Evolutionary conservation across 2,888 invertebrate species (phyloP).

Genomic region (Napeogenes inachia): DNA sequence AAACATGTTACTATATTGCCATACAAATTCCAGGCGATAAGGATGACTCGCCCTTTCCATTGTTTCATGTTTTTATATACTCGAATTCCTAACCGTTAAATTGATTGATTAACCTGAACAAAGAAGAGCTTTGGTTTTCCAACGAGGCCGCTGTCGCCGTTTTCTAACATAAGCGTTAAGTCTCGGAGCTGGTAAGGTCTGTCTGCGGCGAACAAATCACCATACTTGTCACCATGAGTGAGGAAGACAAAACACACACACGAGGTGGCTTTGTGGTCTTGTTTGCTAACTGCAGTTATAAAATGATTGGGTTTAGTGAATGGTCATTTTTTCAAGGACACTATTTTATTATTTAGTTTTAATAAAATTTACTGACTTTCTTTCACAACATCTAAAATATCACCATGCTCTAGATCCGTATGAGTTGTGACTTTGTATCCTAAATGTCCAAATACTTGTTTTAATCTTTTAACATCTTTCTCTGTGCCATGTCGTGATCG

Average conservation of each 20-base stretch:
- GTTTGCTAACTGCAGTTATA: constrained; percentile 42
- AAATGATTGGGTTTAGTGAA: not conserved
- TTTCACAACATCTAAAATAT: constrained; percentile 40
- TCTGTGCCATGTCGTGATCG: constrained; percentile 42
- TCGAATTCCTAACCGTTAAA: too few relatives aligned
- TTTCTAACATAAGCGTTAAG: constrained; percentile 41
- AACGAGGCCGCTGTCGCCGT: constrained; percentile 38
- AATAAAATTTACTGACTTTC: constrained; percentile 35
- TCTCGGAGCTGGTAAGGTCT: constrained; percentile 46
- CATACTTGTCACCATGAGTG: constrained; percentile 51
- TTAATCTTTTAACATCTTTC: constrained; percentile 43
- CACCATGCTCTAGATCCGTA: constrained; percentile 39
- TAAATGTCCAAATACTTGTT: constrained; percentile 39
- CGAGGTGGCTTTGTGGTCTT: constrained; percentile 49
- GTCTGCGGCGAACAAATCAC: constrained; percentile 47
- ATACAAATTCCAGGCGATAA: not conserved
- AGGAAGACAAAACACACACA: constrained; percentile 54
- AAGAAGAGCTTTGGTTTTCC: constrained; percentile 57
- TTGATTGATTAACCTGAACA: constrained; percentile 41
- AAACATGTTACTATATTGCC: not conserved
- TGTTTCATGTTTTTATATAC: too few relatives aligned
- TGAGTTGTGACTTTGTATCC: constrained; percentile 43
- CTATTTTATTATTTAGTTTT: not conserved
- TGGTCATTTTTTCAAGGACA: not conserved
- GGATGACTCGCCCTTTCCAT: not conserved